Evolutionary conservation across 2,797 vertebrate genomes (phyloP).

Genomic region (Zenarchopterus dispar): DNA sequence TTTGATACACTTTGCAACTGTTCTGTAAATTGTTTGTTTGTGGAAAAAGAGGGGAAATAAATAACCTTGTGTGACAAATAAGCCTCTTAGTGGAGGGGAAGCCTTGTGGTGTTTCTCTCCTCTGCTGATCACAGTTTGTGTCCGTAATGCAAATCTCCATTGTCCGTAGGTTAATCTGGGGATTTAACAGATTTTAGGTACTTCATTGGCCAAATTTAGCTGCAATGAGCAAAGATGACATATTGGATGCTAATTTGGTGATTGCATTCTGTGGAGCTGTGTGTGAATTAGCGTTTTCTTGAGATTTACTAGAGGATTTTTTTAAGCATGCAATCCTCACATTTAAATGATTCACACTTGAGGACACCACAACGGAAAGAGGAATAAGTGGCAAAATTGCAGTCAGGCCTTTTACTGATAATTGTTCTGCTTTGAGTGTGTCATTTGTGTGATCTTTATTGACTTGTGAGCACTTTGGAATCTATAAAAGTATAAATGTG

Average conservation of each 20-base stretch:
- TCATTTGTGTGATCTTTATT: conserved; percentile 36
- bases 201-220: conserved; percentile 48
- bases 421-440: conserved; percentile 32
- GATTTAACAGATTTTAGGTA: conserved; percentile 55
- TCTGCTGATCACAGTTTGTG: conserved; percentile 45
- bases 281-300: conserved; percentile 9
- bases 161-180: conserved; percentile 63
- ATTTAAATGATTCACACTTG: background rate
- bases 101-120: conserved; percentile 60
- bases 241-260: conserved; percentile 45
- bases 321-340: background rate
- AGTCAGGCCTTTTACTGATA: conserved; percentile 14
- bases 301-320: conserved; percentile 1
- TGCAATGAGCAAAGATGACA: conserved; percentile 35
- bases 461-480: conserved; percentile 21
- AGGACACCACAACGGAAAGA: background rate
- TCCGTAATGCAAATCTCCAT: conserved; percentile 45
- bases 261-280: background rate
- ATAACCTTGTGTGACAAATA: conserved; percentile 56
- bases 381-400: background rate
- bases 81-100: conserved; percentile 59
- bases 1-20: conserved; percentile 17
- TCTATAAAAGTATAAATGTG: conserved; percentile 6
- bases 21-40: conserved; percentile 38
- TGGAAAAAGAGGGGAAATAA: conserved; percentile 32